A percentile compares a stretch with the other conserved stretches of the same genome.
Evolutionary conservation across 1,140 invertebrate genomes (phyloP).

Genomic region (Solen grandis): DNA sequence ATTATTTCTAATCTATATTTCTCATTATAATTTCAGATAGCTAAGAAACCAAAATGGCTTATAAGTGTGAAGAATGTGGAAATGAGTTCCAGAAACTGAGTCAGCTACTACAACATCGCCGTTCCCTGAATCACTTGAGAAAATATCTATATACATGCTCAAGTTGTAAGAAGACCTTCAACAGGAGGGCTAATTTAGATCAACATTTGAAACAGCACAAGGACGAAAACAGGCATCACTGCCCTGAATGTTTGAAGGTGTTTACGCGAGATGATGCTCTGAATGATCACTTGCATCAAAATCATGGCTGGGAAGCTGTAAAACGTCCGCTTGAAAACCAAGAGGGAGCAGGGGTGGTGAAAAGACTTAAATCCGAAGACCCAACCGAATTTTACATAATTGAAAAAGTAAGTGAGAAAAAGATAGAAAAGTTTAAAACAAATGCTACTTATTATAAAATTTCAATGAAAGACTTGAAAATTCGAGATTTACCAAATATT

Average conservation of each 20-base stretch:
- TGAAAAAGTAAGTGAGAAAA: not conserved
- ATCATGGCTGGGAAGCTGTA: slow-evolving; percentile 1
- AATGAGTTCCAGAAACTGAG: slow-evolving; percentile 13
- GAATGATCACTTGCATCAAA: slow-evolving; percentile 7
- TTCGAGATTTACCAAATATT: not conserved
- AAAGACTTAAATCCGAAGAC: not conserved
- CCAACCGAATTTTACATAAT: not conserved
- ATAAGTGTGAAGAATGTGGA: slow-evolving; percentile 6
- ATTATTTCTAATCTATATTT: no score
- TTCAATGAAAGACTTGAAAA: not conserved
- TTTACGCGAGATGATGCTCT: slow-evolving; percentile 1
- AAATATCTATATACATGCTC: not conserved
- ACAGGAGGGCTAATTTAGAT: not conserved
- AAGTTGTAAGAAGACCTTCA: slow-evolving; percentile 4
- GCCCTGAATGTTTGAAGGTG: slow-evolving; percentile 17
- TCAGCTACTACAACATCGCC: slow-evolving; percentile 19
- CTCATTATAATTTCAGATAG: slow-evolving; percentile 17
- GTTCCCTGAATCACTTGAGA: slow-evolving; percentile 1
- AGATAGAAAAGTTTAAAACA: slow-evolving; percentile 12
- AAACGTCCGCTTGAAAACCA: not conserved
- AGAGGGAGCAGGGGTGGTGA: not conserved
- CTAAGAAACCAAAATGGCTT: not conserved
- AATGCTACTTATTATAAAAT: slow-evolving; percentile 6
- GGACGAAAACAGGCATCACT: slow-evolving; percentile 14
- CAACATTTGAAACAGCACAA: slow-evolving; percentile 7